These are phyloP conservation scores for Notarius quadriscutis DNA, from an alignment of 2,113 vertebrate genomes.

Conservation along the genomic window DNA sequence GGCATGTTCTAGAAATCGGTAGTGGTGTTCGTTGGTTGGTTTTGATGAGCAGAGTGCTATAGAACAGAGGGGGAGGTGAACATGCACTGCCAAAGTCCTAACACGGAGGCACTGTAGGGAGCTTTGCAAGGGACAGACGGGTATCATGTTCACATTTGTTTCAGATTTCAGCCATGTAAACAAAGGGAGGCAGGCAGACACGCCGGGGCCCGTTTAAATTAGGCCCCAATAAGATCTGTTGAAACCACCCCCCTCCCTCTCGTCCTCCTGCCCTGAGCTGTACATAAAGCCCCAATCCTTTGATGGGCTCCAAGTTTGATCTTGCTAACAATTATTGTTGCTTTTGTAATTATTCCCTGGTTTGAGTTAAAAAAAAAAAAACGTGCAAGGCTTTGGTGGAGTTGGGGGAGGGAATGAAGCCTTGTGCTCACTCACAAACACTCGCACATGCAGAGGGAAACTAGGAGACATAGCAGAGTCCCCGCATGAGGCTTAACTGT, in stretches of 20 bases:
- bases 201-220: constrained; percentile 65
- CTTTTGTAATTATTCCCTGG: constrained; percentile 54
- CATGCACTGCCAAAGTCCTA: constrained; percentile 6
- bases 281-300: constrained; percentile 45
- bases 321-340: constrained; percentile 54
- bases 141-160: constrained; percentile 64
- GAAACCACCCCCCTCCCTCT: constrained; percentile 14
- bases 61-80: constrained; percentile 15
- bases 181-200: constrained; percentile 64
- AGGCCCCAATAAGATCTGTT: constrained; percentile 57
- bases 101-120: constrained; percentile 27
- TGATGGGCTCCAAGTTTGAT: constrained; percentile 47
- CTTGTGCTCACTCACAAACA: constrained; percentile 5
- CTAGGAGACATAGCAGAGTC: constrained; percentile 23
- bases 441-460: constrained; percentile 18
- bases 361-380: constrained; percentile 21
- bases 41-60: constrained; percentile 7
- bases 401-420: not conserved
- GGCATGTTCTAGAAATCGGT: constrained; percentile 11
- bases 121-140: constrained; percentile 41
- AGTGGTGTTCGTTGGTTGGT: constrained; percentile 1
- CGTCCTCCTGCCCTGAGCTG: constrained; percentile 31
- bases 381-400: constrained; percentile 29
- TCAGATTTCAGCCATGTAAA: constrained; percentile 65
- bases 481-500: constrained; percentile 32